Conservation (phyloP, 2,888 invertebrate genomes). For the Andrena hattorfiana region DNA sequence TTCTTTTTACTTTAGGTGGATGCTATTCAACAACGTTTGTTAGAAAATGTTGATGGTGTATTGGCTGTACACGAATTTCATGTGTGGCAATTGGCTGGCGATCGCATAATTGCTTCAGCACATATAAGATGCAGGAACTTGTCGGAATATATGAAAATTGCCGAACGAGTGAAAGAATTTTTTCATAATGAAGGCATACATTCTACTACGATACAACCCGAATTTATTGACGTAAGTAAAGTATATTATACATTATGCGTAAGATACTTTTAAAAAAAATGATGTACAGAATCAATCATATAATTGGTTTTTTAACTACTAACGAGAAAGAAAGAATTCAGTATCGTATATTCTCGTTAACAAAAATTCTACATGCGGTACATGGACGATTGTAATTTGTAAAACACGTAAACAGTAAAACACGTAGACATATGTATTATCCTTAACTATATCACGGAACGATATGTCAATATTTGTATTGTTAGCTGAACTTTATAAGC, state of each 20-base stretch:
- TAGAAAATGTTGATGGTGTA: slow-evolving; percentile 97
- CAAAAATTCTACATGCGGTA: too few species aligned
- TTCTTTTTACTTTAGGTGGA: slow-evolving; percentile 88
- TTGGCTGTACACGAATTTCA: slow-evolving; percentile 99
- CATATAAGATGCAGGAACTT: slow-evolving; percentile 98
- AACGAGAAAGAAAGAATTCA: too few species aligned
- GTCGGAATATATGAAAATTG: slow-evolving; percentile 98
- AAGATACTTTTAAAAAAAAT: not conserved
- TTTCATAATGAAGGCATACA: slow-evolving; percentile 99
- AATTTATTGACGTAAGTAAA: slow-evolving; percentile 93
- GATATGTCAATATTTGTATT: too few species aligned
- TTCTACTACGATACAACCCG: slow-evolving; percentile 99
- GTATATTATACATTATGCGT: not conserved
- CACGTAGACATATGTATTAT: too few species aligned
- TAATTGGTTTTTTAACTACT: too few species aligned
- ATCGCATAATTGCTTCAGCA: slow-evolving; percentile 98
- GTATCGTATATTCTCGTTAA: too few species aligned
- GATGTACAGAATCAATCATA: too few species aligned
- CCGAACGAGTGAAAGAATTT: slow-evolving; percentile 97
- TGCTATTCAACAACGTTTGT: slow-evolving; percentile 94
- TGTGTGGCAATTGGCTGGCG: slow-evolving; percentile 99
- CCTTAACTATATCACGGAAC: too few species aligned
- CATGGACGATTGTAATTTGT: too few species aligned
- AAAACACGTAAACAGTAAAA: too few species aligned
- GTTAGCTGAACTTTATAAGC: too few species aligned